Evolutionary conservation across 2,888 invertebrate genomes (phyloP).

Genomic region (Tetheella fluctuosa): DNA sequence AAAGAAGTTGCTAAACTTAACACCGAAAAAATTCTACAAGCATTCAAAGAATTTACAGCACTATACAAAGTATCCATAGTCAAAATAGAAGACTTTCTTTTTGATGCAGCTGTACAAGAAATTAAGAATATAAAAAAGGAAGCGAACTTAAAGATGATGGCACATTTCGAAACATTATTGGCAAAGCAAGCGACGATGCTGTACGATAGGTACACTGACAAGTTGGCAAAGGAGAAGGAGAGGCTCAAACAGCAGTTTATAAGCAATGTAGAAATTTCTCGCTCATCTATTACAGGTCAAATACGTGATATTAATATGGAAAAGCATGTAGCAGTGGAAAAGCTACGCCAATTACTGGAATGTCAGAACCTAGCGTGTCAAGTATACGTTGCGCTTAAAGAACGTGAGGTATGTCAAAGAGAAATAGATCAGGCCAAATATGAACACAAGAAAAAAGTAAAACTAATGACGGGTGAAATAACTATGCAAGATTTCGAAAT

Average conservation of each 20-base stretch:
- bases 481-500: slow-evolving; percentile 60
- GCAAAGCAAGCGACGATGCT: slow-evolving; percentile 61
- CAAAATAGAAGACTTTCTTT: slow-evolving; percentile 61
- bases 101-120: slow-evolving; percentile 56
- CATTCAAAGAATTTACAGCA: slow-evolving; percentile 56
- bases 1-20: slow-evolving; percentile 46
- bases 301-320: slow-evolving; percentile 69
- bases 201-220: slow-evolving; percentile 56
- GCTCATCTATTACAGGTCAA: slow-evolving; percentile 37
- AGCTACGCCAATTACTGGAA: slow-evolving; percentile 58
- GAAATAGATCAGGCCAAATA: slow-evolving; percentile 50
- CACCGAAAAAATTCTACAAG: slow-evolving; percentile 51
- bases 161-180: slow-evolving; percentile 47
- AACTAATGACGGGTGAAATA: slow-evolving; percentile 50
- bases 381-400: slow-evolving; percentile 74
- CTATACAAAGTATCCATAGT: slow-evolving; percentile 57
- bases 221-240: slow-evolving; percentile 51
- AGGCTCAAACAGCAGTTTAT: slow-evolving; percentile 58
- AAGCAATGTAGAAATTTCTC: slow-evolving; percentile 43
- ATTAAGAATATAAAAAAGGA: slow-evolving; percentile 51
- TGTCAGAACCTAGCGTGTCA: slow-evolving; percentile 75
- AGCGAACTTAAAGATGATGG: slow-evolving; percentile 54
- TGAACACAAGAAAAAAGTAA: slow-evolving; percentile 60
- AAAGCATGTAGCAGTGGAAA: slow-evolving; percentile 68
- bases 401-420: slow-evolving; percentile 61